Evolutionary conservation across 2,113 vertebrate species (phyloP).

Genomic region (Cavia aperea): DNA sequence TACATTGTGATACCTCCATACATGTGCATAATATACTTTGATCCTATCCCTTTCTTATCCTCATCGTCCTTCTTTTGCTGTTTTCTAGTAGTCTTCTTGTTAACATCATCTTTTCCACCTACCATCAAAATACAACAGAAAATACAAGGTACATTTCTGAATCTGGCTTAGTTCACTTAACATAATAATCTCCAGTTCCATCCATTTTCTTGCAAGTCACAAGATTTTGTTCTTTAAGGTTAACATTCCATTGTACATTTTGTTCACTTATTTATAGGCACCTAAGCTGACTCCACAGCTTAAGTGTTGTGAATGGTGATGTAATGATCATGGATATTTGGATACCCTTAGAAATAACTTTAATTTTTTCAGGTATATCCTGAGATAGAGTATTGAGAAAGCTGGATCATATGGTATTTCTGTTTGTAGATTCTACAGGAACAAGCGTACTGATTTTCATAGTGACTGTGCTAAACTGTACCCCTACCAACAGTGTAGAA

Average conservation of each 20-base stretch:
- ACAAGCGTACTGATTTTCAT: not conserved
- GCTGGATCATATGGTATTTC: not conserved
- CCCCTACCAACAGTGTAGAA: not conserved
- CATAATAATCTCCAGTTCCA: not conserved
- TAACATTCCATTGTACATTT: not conserved
- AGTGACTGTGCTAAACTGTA: not conserved
- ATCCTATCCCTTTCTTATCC: not conserved
- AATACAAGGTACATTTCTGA: not conserved
- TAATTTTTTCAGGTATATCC: not conserved
- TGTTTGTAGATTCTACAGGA: not conserved
- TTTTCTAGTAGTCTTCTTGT: not conserved
- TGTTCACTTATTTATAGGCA: not conserved
- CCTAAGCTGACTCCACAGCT: not conserved
- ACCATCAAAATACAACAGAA: not conserved
- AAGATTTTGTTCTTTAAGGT: not conserved
- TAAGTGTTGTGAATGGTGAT: not conserved
- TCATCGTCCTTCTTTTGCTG: not conserved
- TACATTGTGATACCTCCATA: not conserved
- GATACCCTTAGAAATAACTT: not conserved
- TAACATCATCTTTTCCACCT: not conserved
- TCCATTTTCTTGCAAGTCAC: not conserved
- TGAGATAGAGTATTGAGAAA: not conserved
- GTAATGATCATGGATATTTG: not conserved
- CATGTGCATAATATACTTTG: not conserved
- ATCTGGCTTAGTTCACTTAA: not conserved